A percentile compares a stretch with the other conserved stretches of the same genome.
These are phyloP conservation scores for Drosophila prostipennis DNA, from an alignment of 2,888 invertebrate species.

Conservation along the genomic window DNA sequence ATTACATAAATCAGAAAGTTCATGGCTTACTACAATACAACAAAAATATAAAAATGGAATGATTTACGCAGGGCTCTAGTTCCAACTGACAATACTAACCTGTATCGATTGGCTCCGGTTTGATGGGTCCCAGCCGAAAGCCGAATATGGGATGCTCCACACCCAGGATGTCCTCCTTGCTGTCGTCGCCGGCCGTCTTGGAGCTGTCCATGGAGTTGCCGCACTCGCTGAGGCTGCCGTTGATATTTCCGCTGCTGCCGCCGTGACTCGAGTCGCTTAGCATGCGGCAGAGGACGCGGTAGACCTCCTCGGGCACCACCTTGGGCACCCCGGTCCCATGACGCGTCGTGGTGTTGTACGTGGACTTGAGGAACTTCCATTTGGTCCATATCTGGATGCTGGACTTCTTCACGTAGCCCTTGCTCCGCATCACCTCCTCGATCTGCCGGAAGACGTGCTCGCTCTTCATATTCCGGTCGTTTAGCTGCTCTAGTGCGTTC, in stretches of 20 bases:
- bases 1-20: too few species aligned
- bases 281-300: conserved; percentile 78
- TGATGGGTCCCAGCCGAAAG: conserved; percentile 81
- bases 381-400: conserved; percentile 84
- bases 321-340: conserved; percentile 82
- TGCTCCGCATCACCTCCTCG: conserved; percentile 80
- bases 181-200: conserved; percentile 29
- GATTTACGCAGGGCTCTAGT: too few species aligned
- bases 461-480: conserved; percentile 82
- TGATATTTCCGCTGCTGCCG: conserved; percentile 17
- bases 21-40: too few species aligned
- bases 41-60: too few species aligned
- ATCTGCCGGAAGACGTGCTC: conserved; percentile 82
- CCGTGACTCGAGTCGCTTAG: conserved; percentile 42
- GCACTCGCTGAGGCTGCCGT: conserved; percentile 61
- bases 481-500: conserved; percentile 79
- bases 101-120: conserved; percentile 81
- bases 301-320: conserved; percentile 79
- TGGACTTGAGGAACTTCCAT: conserved; percentile 84
- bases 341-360: conserved; percentile 83
- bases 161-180: conserved; percentile 47
- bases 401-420: conserved; percentile 82
- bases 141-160: conserved; percentile 83
- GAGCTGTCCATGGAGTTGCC: conserved; percentile 71
- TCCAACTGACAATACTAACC: conserved; percentile 69